Base-by-base conservation (phyloP, 2,888 invertebrate species). In the Dryocosmus kuriphilus region DNA sequence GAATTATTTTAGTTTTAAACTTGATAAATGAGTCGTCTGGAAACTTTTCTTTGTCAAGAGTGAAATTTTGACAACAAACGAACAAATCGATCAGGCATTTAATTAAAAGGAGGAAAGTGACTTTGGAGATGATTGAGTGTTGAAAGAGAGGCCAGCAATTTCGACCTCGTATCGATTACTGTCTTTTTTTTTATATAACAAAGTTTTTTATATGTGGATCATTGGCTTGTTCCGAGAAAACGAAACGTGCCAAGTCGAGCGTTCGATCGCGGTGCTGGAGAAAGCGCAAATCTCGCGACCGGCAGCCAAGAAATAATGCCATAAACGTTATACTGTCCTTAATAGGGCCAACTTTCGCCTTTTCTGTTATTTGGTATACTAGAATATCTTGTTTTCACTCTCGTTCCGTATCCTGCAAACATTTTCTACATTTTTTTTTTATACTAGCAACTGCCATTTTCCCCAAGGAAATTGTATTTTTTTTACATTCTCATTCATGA, bases 311-410 rank as follows among this genome's bases (percentile, higher is more conserved):
- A 77, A 81, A 81, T 81, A 81, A 81, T 79, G 81, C 83, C 82
- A 78, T 80, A 81, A 82, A 81, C 74, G 81, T 74, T 55, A 57
- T 27, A 73, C 32, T 74, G 81, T 83, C 85, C 85, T 83, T 85
- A 85, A 83, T 85, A 85, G 85, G 85, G 83, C 83, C 77, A 63
- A 83, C 85, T 85, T 83, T 84, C 85, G 83, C 85, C 80, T 80
- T 81, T 83, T 85, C 85, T 81, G 85, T 83, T 84, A 83, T 79
- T 84, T 79, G 80, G 71, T 77, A 76, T 79, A 77, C 78, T 81
- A 82, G 82, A 83, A 80, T 81, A 79, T 81, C 78, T 80, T 77
- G 81, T 83, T 83, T 83, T 84, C 83, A 82, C 83, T 84, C 82
- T 84, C 82, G 80, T 81, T 75, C 24, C 51, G 32, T 67, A 46